phyloP scores from a whole-genome alignment of 2,113 vertebrate species.

The Eptesicus fuscus region DNA sequence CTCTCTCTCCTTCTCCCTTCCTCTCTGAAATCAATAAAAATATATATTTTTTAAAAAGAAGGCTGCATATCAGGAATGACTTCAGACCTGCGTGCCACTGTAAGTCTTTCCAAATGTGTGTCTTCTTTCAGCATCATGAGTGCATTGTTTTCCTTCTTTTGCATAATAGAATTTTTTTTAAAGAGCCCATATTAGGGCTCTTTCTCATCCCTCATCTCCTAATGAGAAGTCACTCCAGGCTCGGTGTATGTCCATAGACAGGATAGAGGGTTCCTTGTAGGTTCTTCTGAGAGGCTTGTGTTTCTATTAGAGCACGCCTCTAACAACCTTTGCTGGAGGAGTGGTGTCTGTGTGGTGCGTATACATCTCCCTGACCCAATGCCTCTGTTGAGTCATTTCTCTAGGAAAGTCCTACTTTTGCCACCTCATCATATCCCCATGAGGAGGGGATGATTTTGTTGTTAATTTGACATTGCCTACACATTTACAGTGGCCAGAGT shows the following conservation, averaged over 20 bases:
- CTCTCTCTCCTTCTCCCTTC: too few species aligned
- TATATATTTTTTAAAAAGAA: too few species aligned
- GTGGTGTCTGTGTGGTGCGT: fast-evolving
- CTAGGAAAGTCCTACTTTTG: neutral
- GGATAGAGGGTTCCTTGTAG: neutral
- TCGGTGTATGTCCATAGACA: neutral
- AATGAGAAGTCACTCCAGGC: neutral
- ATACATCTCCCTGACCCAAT: neutral
- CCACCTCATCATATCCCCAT: neutral
- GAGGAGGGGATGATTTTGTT: neutral
- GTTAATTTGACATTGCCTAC: neutral
- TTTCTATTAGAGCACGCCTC: neutral
- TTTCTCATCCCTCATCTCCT: neutral
- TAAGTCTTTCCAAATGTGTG: neutral
- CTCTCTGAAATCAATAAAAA: too few species aligned
- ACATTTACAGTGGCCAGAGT: neutral
- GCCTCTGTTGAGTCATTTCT: neutral
- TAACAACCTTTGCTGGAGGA: neutral
- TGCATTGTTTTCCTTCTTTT: neutral
- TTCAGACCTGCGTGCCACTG: neutral
- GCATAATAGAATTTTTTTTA: neutral
- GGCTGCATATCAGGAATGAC: neutral
- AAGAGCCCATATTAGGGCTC: neutral
- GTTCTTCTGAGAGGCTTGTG: fast-evolving
- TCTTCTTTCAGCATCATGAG: neutral